These are phyloP conservation scores for Xyrauchen texanus DNA, from an alignment of 2,113 vertebrate species.

Conservation along the genomic window DNA sequence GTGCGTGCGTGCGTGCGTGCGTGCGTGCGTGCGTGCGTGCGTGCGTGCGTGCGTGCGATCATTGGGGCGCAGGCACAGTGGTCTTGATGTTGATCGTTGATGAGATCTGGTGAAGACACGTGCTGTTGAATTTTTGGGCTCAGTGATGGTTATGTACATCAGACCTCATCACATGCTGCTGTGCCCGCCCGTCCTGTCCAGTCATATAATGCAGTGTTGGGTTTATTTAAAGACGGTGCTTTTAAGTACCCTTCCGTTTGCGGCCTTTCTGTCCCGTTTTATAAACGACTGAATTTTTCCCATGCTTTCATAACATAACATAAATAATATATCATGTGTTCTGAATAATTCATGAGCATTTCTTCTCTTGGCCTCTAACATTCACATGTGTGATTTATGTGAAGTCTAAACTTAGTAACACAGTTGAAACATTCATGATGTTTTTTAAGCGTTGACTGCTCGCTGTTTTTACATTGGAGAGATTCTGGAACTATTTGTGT, in stretches of 20 bases:
- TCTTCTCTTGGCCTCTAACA: neutral
- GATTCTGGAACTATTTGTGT: too few relatives aligned
- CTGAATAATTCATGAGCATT: conserved; percentile 27
- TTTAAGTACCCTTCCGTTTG: too few relatives aligned
- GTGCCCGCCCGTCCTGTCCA: neutral
- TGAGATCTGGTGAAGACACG: too few relatives aligned
- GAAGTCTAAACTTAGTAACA: neutral
- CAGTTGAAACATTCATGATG: too few relatives aligned
- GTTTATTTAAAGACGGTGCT: neutral
- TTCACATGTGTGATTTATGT: conserved; percentile 4
- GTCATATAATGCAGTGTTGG: conserved; percentile 22
- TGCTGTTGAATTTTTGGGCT: neutral
- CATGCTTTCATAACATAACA: conserved; percentile 25
- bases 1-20: too few relatives aligned
- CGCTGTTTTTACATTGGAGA: too few relatives aligned
- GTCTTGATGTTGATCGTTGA: too few relatives aligned
- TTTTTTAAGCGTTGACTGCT: too few relatives aligned
- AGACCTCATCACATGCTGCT: neutral
- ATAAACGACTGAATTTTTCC: conserved; percentile 27
- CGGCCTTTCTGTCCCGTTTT: neutral
- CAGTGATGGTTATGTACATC: neutral
- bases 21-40: too few relatives aligned
- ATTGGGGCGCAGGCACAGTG: too few relatives aligned
- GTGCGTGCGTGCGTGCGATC: too few relatives aligned
- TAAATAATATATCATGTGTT: conserved; percentile 40